phyloP scores from a whole-genome alignment of 2,888 invertebrate species.

The Dilophus febrilis region DNA sequence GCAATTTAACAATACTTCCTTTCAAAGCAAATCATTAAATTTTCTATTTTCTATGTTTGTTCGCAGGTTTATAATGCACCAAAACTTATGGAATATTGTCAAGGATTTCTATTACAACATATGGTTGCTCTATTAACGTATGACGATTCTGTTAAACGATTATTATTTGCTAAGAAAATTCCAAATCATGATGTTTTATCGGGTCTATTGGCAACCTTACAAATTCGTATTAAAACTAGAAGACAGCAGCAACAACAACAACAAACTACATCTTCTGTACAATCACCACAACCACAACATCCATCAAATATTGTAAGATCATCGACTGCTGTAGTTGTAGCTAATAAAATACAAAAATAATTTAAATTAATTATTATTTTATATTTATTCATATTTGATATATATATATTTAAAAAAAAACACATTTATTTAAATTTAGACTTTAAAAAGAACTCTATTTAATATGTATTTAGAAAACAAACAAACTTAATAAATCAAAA shows the following conservation, averaged over 20 bases:
- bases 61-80: slow-evolving; percentile 69
- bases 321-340: neutral
- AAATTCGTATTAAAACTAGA: slow-evolving; percentile 60
- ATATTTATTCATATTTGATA: too few species aligned
- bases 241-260: slow-evolving; percentile 5
- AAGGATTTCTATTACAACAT: slow-evolving; percentile 77
- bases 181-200: slow-evolving; percentile 80
- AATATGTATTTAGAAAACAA: too few species aligned
- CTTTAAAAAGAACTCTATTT: too few species aligned
- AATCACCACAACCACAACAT: slow-evolving; percentile 5
- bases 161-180: slow-evolving; percentile 74
- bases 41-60: slow-evolving; percentile 3
- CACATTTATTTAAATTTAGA: too few species aligned
- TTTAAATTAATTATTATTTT: neutral
- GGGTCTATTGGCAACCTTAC: slow-evolving; percentile 61
- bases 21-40: neutral
- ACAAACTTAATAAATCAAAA: too few species aligned
- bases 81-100: slow-evolving; percentile 75
- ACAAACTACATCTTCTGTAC: too few species aligned
- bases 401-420: too few species aligned
- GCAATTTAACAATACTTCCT: too few species aligned
- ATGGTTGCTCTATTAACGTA: slow-evolving; percentile 88
- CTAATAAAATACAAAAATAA: slow-evolving; percentile 3
- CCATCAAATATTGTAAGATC: slow-evolving; percentile 1
- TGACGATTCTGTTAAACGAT: slow-evolving; percentile 74